phyloP scores from a whole-genome alignment of 2,888 invertebrate genomes.

The Drepana falcataria region DNA sequence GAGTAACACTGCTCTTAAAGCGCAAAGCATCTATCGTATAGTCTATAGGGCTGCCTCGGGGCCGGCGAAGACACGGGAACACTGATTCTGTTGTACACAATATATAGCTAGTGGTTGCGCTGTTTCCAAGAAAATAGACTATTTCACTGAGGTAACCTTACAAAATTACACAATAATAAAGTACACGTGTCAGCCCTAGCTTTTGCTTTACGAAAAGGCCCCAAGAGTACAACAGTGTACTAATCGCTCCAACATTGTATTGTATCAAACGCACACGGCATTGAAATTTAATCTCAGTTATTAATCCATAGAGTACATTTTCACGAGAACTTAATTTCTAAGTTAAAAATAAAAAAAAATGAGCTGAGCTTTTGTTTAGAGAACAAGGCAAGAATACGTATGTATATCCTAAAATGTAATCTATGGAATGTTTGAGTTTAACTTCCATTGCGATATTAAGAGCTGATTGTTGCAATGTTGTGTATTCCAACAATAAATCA shows the following conservation, averaged over 20 bases:
- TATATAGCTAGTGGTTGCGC: background rate
- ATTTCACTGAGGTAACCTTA: background rate
- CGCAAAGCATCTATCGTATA: constrained; percentile 65
- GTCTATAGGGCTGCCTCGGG: constrained; percentile 26
- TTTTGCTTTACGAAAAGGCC: too few species aligned
- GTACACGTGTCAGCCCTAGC: too few species aligned
- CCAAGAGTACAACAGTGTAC: too few species aligned
- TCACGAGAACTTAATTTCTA: too few species aligned
- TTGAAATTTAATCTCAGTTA: too few species aligned
- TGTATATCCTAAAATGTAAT: background rate
- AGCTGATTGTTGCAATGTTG: background rate
- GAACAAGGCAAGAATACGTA: background rate
- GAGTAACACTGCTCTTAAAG: constrained; percentile 68
- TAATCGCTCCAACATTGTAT: background rate
- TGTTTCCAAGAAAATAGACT: background rate
- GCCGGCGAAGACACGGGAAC: constrained; percentile 19
- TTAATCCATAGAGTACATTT: too few species aligned
- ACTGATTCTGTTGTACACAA: constrained; percentile 15
- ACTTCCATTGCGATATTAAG: background rate
- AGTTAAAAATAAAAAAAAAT: too few species aligned
- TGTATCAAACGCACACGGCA: background rate
- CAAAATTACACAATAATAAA: too few species aligned
- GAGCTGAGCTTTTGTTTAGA: background rate
- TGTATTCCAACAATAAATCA: constrained; percentile 31
- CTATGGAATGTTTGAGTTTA: background rate